phyloP scores from a whole-genome alignment of 1,140 invertebrate species.

The Drosophila jambulina region DNA sequence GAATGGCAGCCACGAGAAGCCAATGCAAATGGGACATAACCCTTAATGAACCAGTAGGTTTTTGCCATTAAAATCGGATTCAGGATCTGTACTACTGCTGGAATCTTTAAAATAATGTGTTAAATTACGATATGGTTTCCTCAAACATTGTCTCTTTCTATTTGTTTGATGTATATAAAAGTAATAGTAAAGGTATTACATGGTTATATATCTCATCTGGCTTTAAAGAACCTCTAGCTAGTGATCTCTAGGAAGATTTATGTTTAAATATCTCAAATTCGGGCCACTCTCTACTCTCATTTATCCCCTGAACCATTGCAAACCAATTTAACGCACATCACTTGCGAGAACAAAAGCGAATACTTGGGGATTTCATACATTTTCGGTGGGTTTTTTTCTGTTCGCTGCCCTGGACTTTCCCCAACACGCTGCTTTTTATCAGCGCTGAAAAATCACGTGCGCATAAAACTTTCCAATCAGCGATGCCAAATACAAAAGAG shows the following conservation, averaged over 20 bases:
- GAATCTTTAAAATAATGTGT: not conserved
- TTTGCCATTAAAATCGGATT: constrained; percentile 1
- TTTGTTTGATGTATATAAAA: not conserved
- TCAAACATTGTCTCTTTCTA: too few relatives aligned
- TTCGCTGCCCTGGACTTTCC: constrained; percentile 29
- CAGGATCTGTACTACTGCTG: not conserved
- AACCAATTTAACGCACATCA: constrained; percentile 66
- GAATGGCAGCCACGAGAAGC: constrained; percentile 16
- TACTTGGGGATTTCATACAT: constrained; percentile 27
- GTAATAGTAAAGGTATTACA: too few relatives aligned
- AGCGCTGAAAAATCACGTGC: constrained; percentile 76
- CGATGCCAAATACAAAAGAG: constrained; percentile 72
- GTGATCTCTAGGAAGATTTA: not conserved
- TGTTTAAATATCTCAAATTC: not conserved
- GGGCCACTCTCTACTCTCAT: not conserved
- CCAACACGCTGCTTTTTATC: constrained; percentile 53
- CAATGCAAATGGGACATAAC: constrained; percentile 35
- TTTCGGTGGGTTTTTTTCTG: not conserved
- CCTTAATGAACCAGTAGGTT: constrained; percentile 13
- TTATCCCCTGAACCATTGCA: not conserved
- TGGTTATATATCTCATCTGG: not conserved
- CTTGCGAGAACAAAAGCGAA: constrained; percentile 33
- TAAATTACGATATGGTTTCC: not conserved
- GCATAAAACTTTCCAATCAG: constrained; percentile 82
- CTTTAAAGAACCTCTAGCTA: not conserved